Percentiles rank a stretch among this genome's conserved stretches.
Conservation (phyloP, 2,888 invertebrate genomes). For the Poecilus cupreus region DNA sequence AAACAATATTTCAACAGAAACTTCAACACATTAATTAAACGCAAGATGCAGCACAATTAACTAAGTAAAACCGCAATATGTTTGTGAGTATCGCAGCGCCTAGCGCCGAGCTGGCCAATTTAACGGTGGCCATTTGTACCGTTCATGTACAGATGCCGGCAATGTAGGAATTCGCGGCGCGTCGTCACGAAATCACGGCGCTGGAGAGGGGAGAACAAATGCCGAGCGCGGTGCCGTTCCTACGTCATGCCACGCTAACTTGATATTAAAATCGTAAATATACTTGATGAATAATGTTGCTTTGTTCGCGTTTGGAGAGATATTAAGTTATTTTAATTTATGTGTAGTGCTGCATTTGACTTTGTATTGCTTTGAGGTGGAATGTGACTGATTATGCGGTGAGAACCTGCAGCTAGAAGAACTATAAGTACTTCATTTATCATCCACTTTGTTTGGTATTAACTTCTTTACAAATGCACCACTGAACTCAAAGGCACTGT, state of each 20-base stretch:
- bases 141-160: conserved; percentile 39
- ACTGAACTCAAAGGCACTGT: no score
- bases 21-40: conserved; percentile 52
- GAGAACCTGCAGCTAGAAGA: no score
- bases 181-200: conserved; percentile 31
- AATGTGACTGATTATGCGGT: no score
- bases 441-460: no score
- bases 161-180: neutral
- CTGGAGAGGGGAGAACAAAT: neutral
- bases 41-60: conserved; percentile 52
- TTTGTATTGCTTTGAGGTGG: neutral
- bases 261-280: conserved; percentile 51
- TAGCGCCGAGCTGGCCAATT: conserved; percentile 41
- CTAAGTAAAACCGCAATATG: conserved; percentile 51
- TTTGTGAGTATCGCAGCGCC: neutral
- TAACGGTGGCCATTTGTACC: conserved; percentile 42
- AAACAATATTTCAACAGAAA: conserved; percentile 47
- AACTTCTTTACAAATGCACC: no score
- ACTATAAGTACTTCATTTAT: no score
- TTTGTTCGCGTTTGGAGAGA: neutral
- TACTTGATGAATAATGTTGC: conserved; percentile 8
- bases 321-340: conserved; percentile 4
- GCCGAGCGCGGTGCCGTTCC: neutral
- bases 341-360: neutral
- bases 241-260: conserved; percentile 14